Base-by-base conservation (phyloP, 2,113 vertebrate genomes). In the Empidonax traillii region DNA sequence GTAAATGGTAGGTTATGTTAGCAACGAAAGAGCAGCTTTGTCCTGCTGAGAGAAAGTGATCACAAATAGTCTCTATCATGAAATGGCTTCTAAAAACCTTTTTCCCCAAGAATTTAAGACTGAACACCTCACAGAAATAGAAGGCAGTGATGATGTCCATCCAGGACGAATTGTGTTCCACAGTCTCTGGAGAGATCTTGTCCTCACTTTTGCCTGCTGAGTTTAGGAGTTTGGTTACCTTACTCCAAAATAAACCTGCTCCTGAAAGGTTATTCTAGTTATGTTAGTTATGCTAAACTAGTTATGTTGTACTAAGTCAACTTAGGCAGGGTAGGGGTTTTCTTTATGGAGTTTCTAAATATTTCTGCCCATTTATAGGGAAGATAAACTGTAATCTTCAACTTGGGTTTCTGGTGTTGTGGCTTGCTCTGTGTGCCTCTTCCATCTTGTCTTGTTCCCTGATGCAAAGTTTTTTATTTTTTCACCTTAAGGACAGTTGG, bases 41-140 rank as follows among this genome's bases (percentile, higher is more conserved):
- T 77, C 89, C 85, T 93, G 84, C 86, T 91, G 69, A 87, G 66
- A 95, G 41, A 85, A 77, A 76, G 79, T 61, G 80, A 76, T 81
- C 69, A 62, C 65, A 93, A 65, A 75, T 73, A 79, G 41, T 52
- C 2, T 66, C 49, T 65, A 12, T 76, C 5, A 3, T 16, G 19
- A 89, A 88, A 83, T 47, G 35, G n/a, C 39, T 83, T 68, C 66
- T 59, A 56, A 87, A 89, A 59, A 3, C 12, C 5, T 2, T 21
- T 23, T 22, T 72, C 55, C 51, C 27, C 5, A 41, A 37, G 46
- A 81, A 67, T 59, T 59, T 47, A 39, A 65, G 49, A 22, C 52
- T 43, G 69, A 87, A 65, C 1, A 2, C 4, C 33, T 85, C 25
- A 69, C 31, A 83, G 63, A 83, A 92, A 55, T 80, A 25, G 13